Conservation (phyloP, 2,113 vertebrate species). For the Trematomus loennbergii region DNA sequence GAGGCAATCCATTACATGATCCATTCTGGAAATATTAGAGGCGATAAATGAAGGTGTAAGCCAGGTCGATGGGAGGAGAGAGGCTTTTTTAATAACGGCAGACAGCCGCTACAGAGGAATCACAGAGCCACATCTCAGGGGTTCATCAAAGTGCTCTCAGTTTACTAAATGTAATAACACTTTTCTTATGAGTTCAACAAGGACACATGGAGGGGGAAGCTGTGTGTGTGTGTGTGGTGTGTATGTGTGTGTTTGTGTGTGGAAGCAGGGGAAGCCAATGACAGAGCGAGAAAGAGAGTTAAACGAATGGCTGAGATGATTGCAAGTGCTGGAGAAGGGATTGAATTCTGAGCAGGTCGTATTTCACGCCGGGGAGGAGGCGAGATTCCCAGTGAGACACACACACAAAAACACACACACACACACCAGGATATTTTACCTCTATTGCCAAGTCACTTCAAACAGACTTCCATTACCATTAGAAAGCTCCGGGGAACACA, state of each 20-base stretch:
- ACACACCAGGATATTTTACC: slow-evolving; percentile 1
- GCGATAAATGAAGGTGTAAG: slow-evolving; percentile 25
- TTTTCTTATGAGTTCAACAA: slow-evolving; percentile 36
- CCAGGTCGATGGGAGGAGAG: not conserved
- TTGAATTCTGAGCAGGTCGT: slow-evolving; percentile 68
- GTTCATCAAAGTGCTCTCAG: slow-evolving; percentile 35
- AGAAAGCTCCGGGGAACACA: slow-evolving; percentile 4
- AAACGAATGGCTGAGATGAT: slow-evolving; percentile 73
- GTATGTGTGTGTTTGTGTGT: slow-evolving; percentile 28
- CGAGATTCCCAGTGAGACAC: slow-evolving; percentile 6
- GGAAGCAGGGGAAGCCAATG: slow-evolving; percentile 21
- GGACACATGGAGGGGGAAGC: not conserved
- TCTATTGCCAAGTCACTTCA: slow-evolving; percentile 2
- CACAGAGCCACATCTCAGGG: not conserved
- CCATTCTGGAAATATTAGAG: slow-evolving; percentile 37
- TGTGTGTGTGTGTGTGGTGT: not conserved
- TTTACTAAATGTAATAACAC: slow-evolving; percentile 56
- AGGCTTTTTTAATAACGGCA: slow-evolving; percentile 17
- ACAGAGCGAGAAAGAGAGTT: slow-evolving; percentile 28
- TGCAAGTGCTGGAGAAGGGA: slow-evolving; percentile 63
- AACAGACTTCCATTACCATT: slow-evolving; percentile 22
- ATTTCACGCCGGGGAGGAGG: slow-evolving; percentile 56
- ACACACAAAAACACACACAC: slow-evolving; percentile 11
- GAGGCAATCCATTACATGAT: slow-evolving; percentile 21
- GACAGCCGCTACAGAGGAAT: not conserved